These are phyloP conservation scores for Halisarca cf. caerulea DNA, from an alignment of 37 sponge, comb jelly and placozoan species.

Conservation along the genomic window DNA sequence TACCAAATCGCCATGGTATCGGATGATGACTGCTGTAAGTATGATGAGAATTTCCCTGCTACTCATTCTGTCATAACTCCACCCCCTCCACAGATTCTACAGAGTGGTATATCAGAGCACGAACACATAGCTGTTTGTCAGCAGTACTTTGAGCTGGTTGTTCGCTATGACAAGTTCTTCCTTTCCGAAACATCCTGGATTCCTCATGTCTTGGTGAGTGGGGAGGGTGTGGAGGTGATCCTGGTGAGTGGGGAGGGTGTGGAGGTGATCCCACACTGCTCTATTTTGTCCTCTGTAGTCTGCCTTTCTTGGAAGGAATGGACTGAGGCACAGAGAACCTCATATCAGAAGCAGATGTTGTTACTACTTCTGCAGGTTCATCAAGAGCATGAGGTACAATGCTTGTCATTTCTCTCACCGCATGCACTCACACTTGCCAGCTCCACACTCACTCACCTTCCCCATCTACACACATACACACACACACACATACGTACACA, in stretches of 20 bases:
- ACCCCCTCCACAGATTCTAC: slow-evolving; percentile 47
- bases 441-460: too few relatives aligned
- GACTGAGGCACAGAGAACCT: slow-evolving; percentile 56
- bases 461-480: too few relatives aligned
- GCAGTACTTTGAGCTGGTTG: slow-evolving; percentile 85
- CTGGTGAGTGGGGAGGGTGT: background rate
- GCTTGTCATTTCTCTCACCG: too few relatives aligned
- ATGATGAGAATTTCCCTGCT: background rate
- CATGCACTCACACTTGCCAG: too few relatives aligned
- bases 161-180: slow-evolving; percentile 90
- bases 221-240: background rate
- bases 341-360: slow-evolving; percentile 74
- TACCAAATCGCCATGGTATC: slow-evolving; percentile 52
- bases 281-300: slow-evolving; percentile 40
- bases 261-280: background rate
- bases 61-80: background rate
- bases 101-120: slow-evolving; percentile 53
- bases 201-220: slow-evolving; percentile 65
- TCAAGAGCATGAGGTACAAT: slow-evolving; percentile 70
- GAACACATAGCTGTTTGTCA: slow-evolving; percentile 66
- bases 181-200: slow-evolving; percentile 45
- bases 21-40: slow-evolving; percentile 69
- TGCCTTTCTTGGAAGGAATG: slow-evolving; percentile 67
- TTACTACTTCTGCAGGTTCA: slow-evolving; percentile 79
- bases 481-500: too few relatives aligned